Conservation (phyloP, 2,888 invertebrate genomes). For the Drosophila infuscata region DNA sequence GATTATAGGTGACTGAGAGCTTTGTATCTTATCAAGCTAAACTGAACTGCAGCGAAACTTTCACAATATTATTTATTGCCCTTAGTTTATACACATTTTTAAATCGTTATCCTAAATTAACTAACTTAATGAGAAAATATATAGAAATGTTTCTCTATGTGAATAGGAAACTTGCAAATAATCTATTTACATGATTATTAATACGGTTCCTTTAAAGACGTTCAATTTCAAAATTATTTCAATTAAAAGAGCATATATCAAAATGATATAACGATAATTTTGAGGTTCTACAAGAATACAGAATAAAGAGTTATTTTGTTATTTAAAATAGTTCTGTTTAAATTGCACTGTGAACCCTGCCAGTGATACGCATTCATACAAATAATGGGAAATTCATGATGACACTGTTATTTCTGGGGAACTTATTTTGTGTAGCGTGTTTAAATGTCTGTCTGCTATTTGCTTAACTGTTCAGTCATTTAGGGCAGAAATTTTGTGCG, state of each 20-base stretch:
- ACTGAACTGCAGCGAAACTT: neutral
- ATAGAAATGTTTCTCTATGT: too few relatives aligned
- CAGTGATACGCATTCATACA: conserved; percentile 18
- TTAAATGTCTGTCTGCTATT: conserved; percentile 65
- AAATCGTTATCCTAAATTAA: neutral
- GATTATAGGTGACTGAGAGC: conserved; percentile 10
- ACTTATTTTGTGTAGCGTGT: conserved; percentile 36
- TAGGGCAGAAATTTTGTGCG: conserved; percentile 56
- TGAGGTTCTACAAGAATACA: neutral
- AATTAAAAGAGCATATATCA: neutral
- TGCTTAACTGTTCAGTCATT: conserved; percentile 56
- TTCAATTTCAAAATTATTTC: neutral
- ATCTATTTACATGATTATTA: neutral
- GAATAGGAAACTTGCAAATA: neutral
- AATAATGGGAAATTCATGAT: conserved; percentile 53
- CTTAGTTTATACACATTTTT: neutral
- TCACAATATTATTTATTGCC: neutral
- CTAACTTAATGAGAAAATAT: too few relatives aligned
- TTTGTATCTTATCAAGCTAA: conserved; percentile 24
- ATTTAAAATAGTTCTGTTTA: neutral
- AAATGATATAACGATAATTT: neutral
- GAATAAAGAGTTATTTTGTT: neutral
- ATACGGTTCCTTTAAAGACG: neutral
- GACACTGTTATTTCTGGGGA: conserved; percentile 71
- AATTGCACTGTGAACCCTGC: conserved; percentile 5